A percentile compares a stretch with the other conserved stretches of the same genome.
Conservation (phyloP, 2,888 invertebrate genomes). For the Coelopa pilipes region DNA sequence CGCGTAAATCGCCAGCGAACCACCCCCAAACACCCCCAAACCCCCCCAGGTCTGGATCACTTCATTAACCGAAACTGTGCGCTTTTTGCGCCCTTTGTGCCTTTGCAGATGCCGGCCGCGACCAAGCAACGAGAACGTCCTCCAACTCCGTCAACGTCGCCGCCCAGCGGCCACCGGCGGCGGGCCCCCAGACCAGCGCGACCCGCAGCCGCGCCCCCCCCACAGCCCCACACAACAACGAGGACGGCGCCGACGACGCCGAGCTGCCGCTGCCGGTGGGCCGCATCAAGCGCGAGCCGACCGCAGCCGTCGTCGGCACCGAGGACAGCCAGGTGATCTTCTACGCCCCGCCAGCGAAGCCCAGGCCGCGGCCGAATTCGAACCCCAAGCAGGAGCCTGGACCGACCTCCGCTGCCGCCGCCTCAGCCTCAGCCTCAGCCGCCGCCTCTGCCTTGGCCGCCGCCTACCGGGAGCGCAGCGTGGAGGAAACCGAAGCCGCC, state of each 20-base stretch:
- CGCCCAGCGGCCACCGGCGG: conserved; percentile 37
- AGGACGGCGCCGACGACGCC: background rate
- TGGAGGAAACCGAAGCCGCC: conserved; percentile 90
- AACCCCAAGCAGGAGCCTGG: conserved; percentile 35
- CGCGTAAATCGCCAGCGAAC: no score
- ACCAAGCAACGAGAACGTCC: conserved; percentile 42
- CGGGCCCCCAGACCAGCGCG: conserved; percentile 35
- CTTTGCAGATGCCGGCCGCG: conserved; percentile 47
- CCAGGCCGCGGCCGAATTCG: no score
- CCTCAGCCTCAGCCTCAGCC: conserved; percentile 32
- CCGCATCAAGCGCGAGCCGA: conserved; percentile 28
- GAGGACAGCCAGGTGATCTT: conserved; percentile 66
- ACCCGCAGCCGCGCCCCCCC: background rate
- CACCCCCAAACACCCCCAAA: no score
- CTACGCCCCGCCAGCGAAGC: conserved; percentile 66
- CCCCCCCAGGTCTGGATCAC: no score
- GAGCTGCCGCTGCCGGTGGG: conserved; percentile 17
- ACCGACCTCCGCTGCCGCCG: conserved; percentile 31
- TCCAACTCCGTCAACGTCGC: background rate
- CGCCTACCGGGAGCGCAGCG: conserved; percentile 71
- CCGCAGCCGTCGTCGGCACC: conserved; percentile 23
- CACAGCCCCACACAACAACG: background rate
- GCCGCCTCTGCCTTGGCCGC: conserved; percentile 28
- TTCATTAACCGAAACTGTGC: no score
- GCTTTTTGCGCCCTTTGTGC: conserved; percentile 38